Evolutionary conservation across 2,888 invertebrate genomes (phyloP).

Genomic region (Hipparchia sbordonii): DNA sequence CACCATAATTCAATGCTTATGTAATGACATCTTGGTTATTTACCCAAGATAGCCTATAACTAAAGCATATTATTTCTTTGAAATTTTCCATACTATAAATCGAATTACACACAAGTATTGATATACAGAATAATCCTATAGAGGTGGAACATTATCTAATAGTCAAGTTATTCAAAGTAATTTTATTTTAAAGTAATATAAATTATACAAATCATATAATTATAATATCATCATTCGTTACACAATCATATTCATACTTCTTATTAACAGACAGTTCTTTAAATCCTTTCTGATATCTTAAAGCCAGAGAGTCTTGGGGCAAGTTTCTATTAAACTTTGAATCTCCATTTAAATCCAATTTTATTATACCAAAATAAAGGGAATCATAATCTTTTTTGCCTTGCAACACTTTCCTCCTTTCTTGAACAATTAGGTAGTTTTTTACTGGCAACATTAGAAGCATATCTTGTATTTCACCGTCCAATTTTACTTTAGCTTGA

Average conservation of each 20-base stretch:
- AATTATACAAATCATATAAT: slow-evolving; percentile 42
- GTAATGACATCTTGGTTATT: no score
- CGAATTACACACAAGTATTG: not conserved
- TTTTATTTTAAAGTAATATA: no score
- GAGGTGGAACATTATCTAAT: no score
- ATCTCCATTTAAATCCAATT: slow-evolving; percentile 58
- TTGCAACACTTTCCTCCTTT: slow-evolving; percentile 53
- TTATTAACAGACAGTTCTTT: slow-evolving; percentile 48
- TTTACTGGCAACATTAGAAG: slow-evolving; percentile 66
- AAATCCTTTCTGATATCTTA: slow-evolving; percentile 73
- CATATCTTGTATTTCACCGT: slow-evolving; percentile 57
- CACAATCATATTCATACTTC: slow-evolving; percentile 53
- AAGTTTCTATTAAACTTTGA: slow-evolving; percentile 59
- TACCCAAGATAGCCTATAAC: no score
- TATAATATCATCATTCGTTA: slow-evolving; percentile 58
- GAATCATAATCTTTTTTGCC: slow-evolving; percentile 50
- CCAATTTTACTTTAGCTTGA: slow-evolving; percentile 71
- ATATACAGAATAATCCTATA: not conserved
- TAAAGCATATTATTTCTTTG: no score
- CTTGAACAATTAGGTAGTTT: slow-evolving; percentile 65
- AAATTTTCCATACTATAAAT: no score
- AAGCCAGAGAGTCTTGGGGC: slow-evolving; percentile 66
- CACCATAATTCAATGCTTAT: no score
- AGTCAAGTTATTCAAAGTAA: no score
- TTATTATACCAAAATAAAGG: slow-evolving; percentile 70